Evolutionary conservation across 37 sponge, comb jelly and placozoan species (phyloP), one percentile per base, ranked within the genome.

Genomic region (Corticium candelabrum): DNA sequence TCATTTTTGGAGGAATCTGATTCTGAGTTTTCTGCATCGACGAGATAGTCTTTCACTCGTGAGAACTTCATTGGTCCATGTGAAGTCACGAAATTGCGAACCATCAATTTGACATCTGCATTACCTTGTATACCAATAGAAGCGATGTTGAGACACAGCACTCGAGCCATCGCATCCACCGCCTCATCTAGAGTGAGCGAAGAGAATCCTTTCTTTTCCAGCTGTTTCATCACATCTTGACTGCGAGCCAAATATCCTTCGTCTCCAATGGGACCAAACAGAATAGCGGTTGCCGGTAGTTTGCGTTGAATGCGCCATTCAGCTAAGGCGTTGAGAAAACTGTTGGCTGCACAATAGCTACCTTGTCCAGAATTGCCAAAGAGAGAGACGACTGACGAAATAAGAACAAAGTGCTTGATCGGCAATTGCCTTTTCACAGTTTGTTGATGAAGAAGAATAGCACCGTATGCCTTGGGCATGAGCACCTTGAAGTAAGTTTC

Each of bases 261-360:
- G 62, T 21, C 62, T 11, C 62, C 21, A 21, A 50, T 50, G 11
- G 62, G 15, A 27, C 62, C 62, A 50, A 50, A 50, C 21, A 27
- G 62, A 50, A 50, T 11, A 11, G 62, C 11, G 62, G 21, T 50
- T 27, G 15, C 62, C 62, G 62, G 62, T 27, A 50, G 62, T 50
- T 21, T 21, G 15, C 11, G 21, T 21, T 21, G 62, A 27, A 27
- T 50, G 21, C 62, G 62, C 11, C 21, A 21, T 21, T 50, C 62
- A 21, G 62, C 62, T 21, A 50, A 21, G 21, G 62, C 11, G 21
- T 50, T 50, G 11, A 50, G 62, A 11, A 50, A 11, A 11, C 15
- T 50, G 74, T 85, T 85, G 82, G 86, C 86, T 68, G 56, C 70
- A 50, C 77, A 74, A 33, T 85, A 85, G 86, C 80, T 85, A 29